phyloP scores from a whole-genome alignment of 1,140 invertebrate genomes.

The Diploscapter pachys region DNA sequence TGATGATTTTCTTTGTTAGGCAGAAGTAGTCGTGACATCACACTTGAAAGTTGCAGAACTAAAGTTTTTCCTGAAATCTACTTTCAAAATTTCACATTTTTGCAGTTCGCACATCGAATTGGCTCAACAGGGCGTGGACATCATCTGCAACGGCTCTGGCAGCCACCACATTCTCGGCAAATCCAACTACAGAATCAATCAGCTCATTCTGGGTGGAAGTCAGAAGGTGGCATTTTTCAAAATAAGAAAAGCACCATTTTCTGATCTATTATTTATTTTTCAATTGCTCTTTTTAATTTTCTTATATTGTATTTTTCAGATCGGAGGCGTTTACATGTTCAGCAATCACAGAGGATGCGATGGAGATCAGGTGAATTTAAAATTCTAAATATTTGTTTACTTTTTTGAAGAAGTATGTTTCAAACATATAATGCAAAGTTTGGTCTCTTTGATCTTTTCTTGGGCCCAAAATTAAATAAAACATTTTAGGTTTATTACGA shows the following conservation, averaged over 20 bases:
- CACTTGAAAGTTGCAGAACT: too few species aligned
- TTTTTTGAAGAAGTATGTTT: too few species aligned
- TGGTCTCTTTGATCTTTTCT: too few species aligned
- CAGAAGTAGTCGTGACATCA: too few species aligned
- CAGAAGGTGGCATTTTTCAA: background rate
- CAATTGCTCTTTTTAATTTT: too few species aligned
- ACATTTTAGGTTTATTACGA: constrained; percentile 75
- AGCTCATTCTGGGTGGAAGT: constrained; percentile 81
- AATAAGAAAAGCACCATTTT: background rate
- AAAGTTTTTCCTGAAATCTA: too few species aligned
- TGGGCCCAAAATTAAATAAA: background rate
- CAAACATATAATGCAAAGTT: too few species aligned
- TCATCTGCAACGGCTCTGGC: constrained; percentile 83
- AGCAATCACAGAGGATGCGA: constrained; percentile 94
- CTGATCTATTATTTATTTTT: background rate
- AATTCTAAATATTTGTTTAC: too few species aligned
- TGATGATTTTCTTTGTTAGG: too few species aligned
- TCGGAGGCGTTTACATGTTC: constrained; percentile 90
- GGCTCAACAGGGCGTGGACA: constrained; percentile 87
- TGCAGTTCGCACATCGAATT: constrained; percentile 80
- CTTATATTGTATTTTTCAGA: constrained; percentile 51
- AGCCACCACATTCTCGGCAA: constrained; percentile 90
- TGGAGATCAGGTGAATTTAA: constrained; percentile 70
- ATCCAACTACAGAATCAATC: constrained; percentile 63
- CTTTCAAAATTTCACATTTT: background rate